Percentiles rank a stretch among this genome's conserved stretches.
phyloP scores from a whole-genome alignment of 2,113 vertebrate species.

The Microcebus ravelobensis region DNA sequence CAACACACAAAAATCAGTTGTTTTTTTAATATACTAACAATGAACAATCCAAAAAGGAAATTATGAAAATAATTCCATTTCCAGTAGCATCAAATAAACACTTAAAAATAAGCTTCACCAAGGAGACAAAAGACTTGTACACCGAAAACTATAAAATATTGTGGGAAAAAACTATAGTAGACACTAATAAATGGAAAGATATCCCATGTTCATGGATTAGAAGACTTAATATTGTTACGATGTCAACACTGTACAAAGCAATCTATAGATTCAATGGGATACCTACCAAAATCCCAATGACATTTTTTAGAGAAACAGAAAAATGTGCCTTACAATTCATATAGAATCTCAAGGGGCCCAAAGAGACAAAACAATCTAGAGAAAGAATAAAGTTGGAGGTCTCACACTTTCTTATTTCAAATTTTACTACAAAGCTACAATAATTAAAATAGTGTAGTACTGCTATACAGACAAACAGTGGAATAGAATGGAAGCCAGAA shows the following conservation, averaged over 20 bases:
- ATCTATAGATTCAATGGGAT: not conserved
- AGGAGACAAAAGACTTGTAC: not conserved
- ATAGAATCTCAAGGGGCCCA: not conserved
- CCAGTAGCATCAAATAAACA: not conserved
- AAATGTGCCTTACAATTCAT: slow-evolving; percentile 28
- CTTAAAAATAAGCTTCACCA: slow-evolving; percentile 7
- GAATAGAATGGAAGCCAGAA: not conserved
- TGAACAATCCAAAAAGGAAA: slow-evolving; percentile 3
- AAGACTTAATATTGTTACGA: slow-evolving; percentile 23
- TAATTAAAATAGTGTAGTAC: not conserved
- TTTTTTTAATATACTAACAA: not conserved
- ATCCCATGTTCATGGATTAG: not conserved
- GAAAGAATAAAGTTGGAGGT: not conserved
- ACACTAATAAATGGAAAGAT: not conserved
- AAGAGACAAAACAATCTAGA: not conserved
- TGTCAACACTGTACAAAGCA: not conserved
- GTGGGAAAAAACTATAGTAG: not conserved
- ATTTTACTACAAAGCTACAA: not conserved
- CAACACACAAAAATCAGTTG: not conserved
- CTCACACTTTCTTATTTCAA: not conserved
- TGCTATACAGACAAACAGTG: not conserved
- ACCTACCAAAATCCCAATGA: not conserved
- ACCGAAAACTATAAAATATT: not conserved
- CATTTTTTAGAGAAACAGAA: not conserved
- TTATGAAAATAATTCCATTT: not conserved